Conservation (phyloP, 2,888 invertebrate genomes). For the Selenia dentaria region DNA sequence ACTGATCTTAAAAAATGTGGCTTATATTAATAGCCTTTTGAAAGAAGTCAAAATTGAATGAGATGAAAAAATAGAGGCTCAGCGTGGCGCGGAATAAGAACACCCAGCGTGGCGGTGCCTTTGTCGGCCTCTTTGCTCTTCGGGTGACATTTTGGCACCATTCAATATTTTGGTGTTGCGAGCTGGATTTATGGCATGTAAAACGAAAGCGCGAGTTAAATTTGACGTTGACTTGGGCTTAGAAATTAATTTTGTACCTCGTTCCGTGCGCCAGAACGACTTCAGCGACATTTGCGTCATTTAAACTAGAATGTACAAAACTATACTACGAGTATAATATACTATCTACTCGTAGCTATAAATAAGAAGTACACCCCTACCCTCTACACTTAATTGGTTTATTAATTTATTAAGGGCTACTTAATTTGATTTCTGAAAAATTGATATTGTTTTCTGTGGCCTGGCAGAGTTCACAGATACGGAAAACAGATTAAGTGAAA, state of each 20-base stretch:
- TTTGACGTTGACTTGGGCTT: constrained; percentile 36
- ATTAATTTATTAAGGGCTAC: too few relatives aligned
- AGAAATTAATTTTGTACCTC: constrained; percentile 33
- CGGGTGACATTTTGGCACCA: constrained; percentile 84
- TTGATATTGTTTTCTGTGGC: too few relatives aligned
- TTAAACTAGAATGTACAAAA: too few relatives aligned
- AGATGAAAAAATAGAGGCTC: constrained; percentile 82
- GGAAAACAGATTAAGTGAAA: too few relatives aligned
- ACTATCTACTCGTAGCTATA: too few relatives aligned
- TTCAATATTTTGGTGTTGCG: constrained; percentile 82
- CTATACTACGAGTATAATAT: too few relatives aligned
- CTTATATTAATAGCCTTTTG: constrained; percentile 84
- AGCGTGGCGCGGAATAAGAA: constrained; percentile 71
- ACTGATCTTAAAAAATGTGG: constrained; percentile 80
- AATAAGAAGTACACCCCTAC: too few relatives aligned
- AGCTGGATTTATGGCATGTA: constrained; percentile 78
- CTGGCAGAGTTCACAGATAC: too few relatives aligned
- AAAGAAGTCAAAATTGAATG: constrained; percentile 85
- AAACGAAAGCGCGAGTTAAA: constrained; percentile 66
- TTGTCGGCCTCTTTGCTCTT: constrained; percentile 79
- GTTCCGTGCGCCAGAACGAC: constrained; percentile 15
- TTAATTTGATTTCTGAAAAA: too few relatives aligned
- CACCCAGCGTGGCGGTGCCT: constrained; percentile 79
- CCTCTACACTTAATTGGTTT: too few relatives aligned
- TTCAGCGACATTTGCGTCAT: too few relatives aligned